These are phyloP conservation scores for Cathartes aura DNA, from an alignment of 2,113 vertebrate genomes.

Conservation along the genomic window DNA sequence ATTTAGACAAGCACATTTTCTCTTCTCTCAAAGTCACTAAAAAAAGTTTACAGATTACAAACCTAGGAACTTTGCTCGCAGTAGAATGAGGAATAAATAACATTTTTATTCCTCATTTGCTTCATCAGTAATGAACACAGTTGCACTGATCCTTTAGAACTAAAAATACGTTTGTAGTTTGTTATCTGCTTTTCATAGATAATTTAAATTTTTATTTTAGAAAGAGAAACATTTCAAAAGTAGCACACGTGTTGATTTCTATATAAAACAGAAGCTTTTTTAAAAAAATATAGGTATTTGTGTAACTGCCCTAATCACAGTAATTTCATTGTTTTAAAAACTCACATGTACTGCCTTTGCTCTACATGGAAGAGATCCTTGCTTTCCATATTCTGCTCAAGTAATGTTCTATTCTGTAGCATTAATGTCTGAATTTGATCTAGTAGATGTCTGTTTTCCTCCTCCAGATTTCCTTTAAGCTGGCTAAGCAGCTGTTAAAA, in stretches of 20 bases:
- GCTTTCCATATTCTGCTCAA: slow-evolving; percentile 99
- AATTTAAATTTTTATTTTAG: neutral
- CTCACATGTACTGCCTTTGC: slow-evolving; percentile 97
- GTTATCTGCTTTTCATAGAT: neutral
- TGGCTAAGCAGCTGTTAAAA: slow-evolving; percentile 92
- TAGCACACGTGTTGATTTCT: neutral
- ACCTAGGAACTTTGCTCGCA: neutral
- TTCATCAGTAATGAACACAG: neutral
- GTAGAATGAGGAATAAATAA: neutral
- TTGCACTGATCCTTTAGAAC: neutral
- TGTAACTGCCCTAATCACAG: neutral
- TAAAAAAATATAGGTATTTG: neutral
- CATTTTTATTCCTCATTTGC: neutral
- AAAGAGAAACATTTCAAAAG: neutral
- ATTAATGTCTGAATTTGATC: slow-evolving; percentile 99
- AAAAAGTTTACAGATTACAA: neutral
- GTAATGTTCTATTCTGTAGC: slow-evolving; percentile 94
- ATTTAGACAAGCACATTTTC: neutral
- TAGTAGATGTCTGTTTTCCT: slow-evolving; percentile 95
- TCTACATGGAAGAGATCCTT: slow-evolving; percentile 98
- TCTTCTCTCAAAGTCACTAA: neutral
- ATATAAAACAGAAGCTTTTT: neutral
- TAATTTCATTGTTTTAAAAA: slow-evolving; percentile 31
- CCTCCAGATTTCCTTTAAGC: slow-evolving; percentile 96
- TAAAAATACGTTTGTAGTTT: neutral